phyloP scores from a whole-genome alignment of 92 coral and sea anemone genomes.

The Palythoa grandiflora region DNA sequence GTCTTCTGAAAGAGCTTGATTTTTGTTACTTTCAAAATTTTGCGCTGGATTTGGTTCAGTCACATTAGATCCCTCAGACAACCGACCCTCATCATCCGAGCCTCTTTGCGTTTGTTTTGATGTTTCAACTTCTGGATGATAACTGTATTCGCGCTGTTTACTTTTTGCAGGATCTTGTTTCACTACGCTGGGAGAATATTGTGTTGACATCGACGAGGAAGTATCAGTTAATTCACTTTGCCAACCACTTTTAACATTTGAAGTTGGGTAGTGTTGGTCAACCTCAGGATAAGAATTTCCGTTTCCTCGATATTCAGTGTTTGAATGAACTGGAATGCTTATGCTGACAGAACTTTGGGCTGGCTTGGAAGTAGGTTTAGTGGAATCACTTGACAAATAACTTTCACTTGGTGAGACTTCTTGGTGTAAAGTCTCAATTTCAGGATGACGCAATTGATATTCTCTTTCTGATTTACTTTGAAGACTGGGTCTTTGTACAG shows the following conservation, averaged over 20 bases:
- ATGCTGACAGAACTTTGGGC: neutral
- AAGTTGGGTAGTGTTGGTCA: neutral
- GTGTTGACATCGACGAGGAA: neutral
- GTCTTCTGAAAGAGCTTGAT: neutral
- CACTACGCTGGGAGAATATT: neutral
- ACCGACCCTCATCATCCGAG: neutral
- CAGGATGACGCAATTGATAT: slow-evolving; percentile 25
- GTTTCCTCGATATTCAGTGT: neutral
- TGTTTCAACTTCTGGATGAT: slow-evolving; percentile 18
- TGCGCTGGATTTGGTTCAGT: neutral
- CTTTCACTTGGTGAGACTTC: neutral
- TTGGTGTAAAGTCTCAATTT: slow-evolving; percentile 13
- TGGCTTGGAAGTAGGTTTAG: neutral
- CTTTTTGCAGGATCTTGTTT: neutral
- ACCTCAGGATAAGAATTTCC: neutral
- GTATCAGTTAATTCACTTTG: neutral
- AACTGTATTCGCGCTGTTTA: neutral
- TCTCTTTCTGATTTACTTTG: neutral
- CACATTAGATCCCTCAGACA: neutral
- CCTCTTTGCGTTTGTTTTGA: neutral
- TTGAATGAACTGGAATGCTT: neutral
- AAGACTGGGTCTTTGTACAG: neutral
- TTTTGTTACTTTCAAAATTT: neutral
- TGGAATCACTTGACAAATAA: neutral
- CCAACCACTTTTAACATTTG: slow-evolving; percentile 1